Base-by-base conservation (phyloP, 2,888 invertebrate genomes). In the Hydropsyche betteni region DNA sequence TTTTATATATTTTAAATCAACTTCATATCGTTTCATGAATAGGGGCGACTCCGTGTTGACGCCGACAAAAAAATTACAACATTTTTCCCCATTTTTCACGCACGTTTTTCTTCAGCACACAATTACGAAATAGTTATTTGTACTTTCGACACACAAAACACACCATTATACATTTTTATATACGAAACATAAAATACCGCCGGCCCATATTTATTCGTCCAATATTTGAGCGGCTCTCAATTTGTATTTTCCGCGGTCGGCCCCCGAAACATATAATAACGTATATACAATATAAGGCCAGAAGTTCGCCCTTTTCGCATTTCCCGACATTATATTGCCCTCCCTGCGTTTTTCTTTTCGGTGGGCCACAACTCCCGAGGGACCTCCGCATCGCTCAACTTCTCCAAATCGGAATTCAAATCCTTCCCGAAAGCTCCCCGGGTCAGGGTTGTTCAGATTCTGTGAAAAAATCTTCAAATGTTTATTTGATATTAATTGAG, bases 361-460 rank as follows among this genome's bases (percentile, higher is more conserved):
- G 16, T 61, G 14, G 68, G 74, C 79, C 79, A 71, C 79, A 77
- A 79, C 50, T 77, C 80, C 78, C 80, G n/a, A 64, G 80, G 50
- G 80, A 76, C 75, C 73, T 75, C 70, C 76, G 75, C 78, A 80
- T 80, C 80, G 80, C 77, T 80, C 80, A 80, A 80, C 78, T 79
- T 80, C 44, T 44, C 78, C 77, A 77, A 79, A 80, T 80, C 78
- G 80, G 80, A 80, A 80, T 80, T 80, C 80, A 80, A 80, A 80
- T 79, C 79, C 79, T 76, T 55, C 69, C 36, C n/a, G 74, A 50
- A 52, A 33, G 44, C 52, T 38, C 3, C 12, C n/a, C 5, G n/a
- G 44, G 10, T 44, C 55, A 74, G 74, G 68, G 64, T 24, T 74
- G 68, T 7, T 12, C 7, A n/a, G 38, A n/a, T 68, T 55, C 1